Evolutionary conservation across 2,797 vertebrate species (phyloP).

Genomic region (Alauda arvensis): DNA sequence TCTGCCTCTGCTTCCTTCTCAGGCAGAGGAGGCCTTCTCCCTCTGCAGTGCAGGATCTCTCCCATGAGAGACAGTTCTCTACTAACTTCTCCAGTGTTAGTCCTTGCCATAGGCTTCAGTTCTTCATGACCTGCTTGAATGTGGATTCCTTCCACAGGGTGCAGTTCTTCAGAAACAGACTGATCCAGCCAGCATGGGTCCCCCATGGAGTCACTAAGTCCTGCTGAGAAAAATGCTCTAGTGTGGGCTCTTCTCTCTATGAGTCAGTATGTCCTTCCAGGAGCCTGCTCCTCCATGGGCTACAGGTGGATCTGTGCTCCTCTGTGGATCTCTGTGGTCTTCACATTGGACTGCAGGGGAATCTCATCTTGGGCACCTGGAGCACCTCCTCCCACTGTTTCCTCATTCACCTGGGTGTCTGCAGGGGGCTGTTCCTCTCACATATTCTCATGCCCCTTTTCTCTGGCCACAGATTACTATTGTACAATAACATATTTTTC

Average conservation of each 20-base stretch:
- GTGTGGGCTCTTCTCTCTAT: not conserved
- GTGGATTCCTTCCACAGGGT: not conserved
- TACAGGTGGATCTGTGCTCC: not conserved
- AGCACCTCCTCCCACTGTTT: not conserved
- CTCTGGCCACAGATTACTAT: not conserved
- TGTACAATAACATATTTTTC: not conserved
- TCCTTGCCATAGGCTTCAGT: not conserved
- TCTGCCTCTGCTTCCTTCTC: not conserved
- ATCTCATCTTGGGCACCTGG: not conserved
- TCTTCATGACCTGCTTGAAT: not conserved
- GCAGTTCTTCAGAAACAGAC: not conserved
- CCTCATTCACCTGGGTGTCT: not conserved
- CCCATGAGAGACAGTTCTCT: not conserved
- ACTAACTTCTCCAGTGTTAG: accelerated
- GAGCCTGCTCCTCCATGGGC: not conserved
- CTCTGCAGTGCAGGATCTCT: not conserved
- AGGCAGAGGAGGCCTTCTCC: not conserved
- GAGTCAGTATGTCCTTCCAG: not conserved
- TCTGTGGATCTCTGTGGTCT: not conserved
- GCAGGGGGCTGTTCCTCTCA: not conserved
- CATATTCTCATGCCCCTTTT: not conserved
- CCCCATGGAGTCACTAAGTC: not conserved
- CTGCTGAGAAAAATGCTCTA: not conserved
- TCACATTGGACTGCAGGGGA: not conserved
- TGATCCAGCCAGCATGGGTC: not conserved